Base-by-base conservation (phyloP, 1,140 invertebrate genomes). In the Caenorhabditis remanei region DNA sequence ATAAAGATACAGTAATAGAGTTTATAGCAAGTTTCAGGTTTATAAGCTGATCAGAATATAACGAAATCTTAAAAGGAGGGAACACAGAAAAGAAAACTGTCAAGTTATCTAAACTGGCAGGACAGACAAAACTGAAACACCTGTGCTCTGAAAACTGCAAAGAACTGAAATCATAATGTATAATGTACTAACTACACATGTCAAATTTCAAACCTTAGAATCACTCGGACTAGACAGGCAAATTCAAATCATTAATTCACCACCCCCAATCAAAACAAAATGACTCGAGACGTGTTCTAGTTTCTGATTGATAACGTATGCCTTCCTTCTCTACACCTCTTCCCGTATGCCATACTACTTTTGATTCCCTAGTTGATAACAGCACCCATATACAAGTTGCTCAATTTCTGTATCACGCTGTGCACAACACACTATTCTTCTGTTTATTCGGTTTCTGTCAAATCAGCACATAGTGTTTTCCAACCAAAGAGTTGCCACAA, bases 281-380 rank as follows among this genome's bases (percentile, higher is more conserved):
- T 71, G 67, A 43, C 67, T 71, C 14, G 16, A 48, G 67, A 50
- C 71, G 53, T 79, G 46, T 50, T 79, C 71, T 79, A 79, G 71
- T 79, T 79, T 79, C 7, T 79, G 71, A 79, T 79, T 50, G 71
- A 79, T 79, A 79, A 79, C 71, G 53, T 13, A 71, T 16, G 2
- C 14, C 65, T 71, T 71, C 19, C 8, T 63, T 32, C 71, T 79
- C 71, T 50, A n/a, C 21, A 14, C 14, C 9, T 24, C 46, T 50
- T 13, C 46, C 9, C 8, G 2, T n/a, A 43, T 40, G 24, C 46
- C 11, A 46, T 50, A 79, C 53, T 53, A 11, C 43, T 4, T n/a
- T n/a, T 32, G 32, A 32, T n/a, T 11, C 5, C 16, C 43, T 6
- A n/a, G 53, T n/a, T 79, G 71, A 79, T 79, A 79, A 79, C 71